A percentile compares a stretch with the other conserved stretches of the same genome.
Conservation (phyloP, 2,888 invertebrate species). For the Zelleria hepariella region DNA sequence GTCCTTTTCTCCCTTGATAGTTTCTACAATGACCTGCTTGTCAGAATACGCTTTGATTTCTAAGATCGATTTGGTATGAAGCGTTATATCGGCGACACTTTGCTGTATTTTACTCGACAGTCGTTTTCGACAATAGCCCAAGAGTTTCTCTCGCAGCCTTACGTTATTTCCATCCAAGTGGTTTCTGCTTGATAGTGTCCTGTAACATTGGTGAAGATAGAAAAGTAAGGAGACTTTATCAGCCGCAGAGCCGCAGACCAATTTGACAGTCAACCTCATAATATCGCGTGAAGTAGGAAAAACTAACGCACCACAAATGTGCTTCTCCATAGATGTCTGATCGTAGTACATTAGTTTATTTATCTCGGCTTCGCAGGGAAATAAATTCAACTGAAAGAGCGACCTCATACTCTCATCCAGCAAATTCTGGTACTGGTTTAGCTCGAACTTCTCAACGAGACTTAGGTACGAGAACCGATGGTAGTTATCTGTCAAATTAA, state of each 20-base stretch:
- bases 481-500: slow-evolving; percentile 33
- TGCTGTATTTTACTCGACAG: slow-evolving; percentile 38
- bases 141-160: slow-evolving; percentile 47
- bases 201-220: slow-evolving; percentile 56
- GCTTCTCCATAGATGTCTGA: slow-evolving; percentile 51
- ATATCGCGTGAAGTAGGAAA: slow-evolving; percentile 49
- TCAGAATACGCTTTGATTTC: slow-evolving; percentile 44
- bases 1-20: slow-evolving; percentile 45
- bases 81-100: slow-evolving; percentile 46
- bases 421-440: slow-evolving; percentile 48
- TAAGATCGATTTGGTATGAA: slow-evolving; percentile 36
- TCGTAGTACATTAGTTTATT: slow-evolving; percentile 41
- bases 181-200: slow-evolving; percentile 42
- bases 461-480: slow-evolving; percentile 49
- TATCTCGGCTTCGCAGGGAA: slow-evolving; percentile 22
- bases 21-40: slow-evolving; percentile 49
- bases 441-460: slow-evolving; percentile 47
- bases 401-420: slow-evolving; percentile 42
- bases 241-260: slow-evolving; percentile 50
- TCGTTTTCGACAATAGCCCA: slow-evolving; percentile 47
- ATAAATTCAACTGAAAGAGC: slow-evolving; percentile 34
- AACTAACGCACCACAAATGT: slow-evolving; percentile 41
- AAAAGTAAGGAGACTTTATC: slow-evolving; percentile 52
- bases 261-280: slow-evolving; percentile 47
- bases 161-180: slow-evolving; percentile 50